Evolutionary conservation across 2,797 vertebrate species (phyloP).

Genomic region (Uromys caudimaculatus): DNA sequence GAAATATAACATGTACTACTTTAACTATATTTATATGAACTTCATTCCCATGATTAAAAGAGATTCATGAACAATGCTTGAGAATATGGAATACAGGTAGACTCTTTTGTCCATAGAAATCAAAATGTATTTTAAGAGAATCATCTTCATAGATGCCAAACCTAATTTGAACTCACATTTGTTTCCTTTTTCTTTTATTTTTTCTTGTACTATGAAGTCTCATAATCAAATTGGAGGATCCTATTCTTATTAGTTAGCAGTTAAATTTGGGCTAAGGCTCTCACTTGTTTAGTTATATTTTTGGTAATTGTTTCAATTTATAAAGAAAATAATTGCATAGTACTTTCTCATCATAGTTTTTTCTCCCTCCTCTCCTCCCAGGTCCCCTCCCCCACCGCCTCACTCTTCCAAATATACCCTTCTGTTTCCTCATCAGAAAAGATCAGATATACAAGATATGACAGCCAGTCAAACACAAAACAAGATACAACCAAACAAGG

Average conservation of each 20-base stretch:
- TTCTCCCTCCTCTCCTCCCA: background rate
- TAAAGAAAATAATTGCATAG: background rate
- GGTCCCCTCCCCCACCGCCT: background rate
- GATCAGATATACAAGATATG: background rate
- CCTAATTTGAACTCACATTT: background rate
- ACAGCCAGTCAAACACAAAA: background rate
- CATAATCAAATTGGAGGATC: background rate
- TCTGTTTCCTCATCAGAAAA: background rate
- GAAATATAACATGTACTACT: background rate
- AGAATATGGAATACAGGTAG: background rate
- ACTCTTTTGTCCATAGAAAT: background rate
- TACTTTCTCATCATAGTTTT: background rate
- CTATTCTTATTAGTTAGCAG: background rate
- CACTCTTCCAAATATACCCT: no score
- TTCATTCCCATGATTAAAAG: background rate
- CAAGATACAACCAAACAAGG: background rate
- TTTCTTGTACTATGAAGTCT: background rate
- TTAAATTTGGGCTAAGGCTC: background rate
- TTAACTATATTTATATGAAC: background rate
- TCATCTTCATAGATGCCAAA: background rate
- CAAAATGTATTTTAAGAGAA: slow-evolving; percentile 8
- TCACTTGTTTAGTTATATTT: background rate
- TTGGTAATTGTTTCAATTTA: background rate
- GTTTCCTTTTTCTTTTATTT: background rate
- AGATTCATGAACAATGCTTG: background rate